Conservation (phyloP, 2,113 vertebrate species). For the Chionis minor region DNA sequence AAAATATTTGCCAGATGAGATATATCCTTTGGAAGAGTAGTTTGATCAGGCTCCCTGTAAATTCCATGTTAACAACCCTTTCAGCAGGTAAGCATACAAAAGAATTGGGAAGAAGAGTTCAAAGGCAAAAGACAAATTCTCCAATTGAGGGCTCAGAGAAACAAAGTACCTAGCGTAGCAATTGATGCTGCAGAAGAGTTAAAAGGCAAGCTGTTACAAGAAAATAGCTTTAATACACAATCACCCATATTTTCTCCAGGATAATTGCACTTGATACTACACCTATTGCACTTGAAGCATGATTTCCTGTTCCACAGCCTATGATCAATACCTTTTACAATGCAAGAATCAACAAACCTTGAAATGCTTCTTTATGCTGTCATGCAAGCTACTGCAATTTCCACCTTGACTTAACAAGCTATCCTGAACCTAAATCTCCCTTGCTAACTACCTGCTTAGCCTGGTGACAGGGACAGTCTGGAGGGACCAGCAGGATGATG, state of each 20-base stretch:
- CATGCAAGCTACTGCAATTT: not conserved
- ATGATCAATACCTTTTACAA: not conserved
- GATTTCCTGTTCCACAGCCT: not conserved
- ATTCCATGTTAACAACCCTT: not conserved
- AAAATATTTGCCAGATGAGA: not conserved
- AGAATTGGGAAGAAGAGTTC: not conserved
- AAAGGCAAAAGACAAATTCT: not conserved
- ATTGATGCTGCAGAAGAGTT: not conserved
- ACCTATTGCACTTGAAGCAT: not conserved
- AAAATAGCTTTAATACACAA: conserved; percentile 9
- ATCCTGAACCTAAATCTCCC: not conserved
- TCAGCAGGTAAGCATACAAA: not conserved
- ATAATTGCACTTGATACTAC: not conserved
- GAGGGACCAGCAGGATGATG: not conserved
- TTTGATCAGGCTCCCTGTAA: not conserved
- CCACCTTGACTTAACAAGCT: not conserved
- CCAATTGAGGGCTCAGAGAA: not conserved
- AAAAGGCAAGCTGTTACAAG: not conserved
- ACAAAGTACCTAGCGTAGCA: not conserved
- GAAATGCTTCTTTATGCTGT: not conserved
- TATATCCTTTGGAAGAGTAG: not conserved
- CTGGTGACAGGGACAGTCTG: not conserved
- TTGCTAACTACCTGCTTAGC: not conserved
- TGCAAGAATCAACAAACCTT: not conserved
- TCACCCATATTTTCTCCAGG: not conserved